A percentile compares a stretch with the other conserved stretches of the same genome.
These are phyloP conservation scores for Tenthredo mesomela DNA, from an alignment of 2,888 invertebrate genomes.

Conservation along the genomic window DNA sequence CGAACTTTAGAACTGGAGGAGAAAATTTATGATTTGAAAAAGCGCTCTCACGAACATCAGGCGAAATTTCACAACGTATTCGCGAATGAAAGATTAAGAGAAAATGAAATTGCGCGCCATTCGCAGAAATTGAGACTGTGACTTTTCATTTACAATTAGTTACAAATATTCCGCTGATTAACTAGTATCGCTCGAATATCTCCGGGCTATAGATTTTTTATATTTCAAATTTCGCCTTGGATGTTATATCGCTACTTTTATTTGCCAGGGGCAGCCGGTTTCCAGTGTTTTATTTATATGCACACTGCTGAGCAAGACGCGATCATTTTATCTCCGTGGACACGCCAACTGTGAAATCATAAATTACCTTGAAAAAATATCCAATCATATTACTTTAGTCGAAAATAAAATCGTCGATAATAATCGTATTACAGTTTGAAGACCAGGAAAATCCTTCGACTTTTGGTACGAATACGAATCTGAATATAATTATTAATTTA, in stretches of 20 bases:
- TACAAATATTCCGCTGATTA: background rate
- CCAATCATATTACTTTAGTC: background rate
- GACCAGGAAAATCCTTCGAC: background rate
- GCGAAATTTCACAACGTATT: background rate
- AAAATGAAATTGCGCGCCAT: background rate
- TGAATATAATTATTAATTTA: background rate
- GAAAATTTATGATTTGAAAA: background rate
- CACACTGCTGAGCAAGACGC: conserved; percentile 16
- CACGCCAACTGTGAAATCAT: conserved; percentile 20
- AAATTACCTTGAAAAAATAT: background rate
- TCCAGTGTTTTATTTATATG: conserved; percentile 47
- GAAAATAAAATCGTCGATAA: background rate
- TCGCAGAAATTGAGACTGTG: background rate
- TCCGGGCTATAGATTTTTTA: background rate
- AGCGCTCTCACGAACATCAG: background rate
- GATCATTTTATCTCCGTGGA: background rate
- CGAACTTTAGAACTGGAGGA: background rate
- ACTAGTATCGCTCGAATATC: background rate
- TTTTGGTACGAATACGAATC: background rate
- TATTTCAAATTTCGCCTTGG: conserved; percentile 30
- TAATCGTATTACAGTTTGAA: background rate
- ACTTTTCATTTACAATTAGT: background rate
- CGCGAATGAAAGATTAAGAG: background rate
- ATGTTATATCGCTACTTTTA: conserved; percentile 29
- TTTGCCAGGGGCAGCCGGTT: conserved; percentile 47